Percentiles rank a stretch among this genome's conserved stretches.
Evolutionary conservation across 2,113 vertebrate genomes (phyloP).

Genomic region (Hystrix brachyura): DNA sequence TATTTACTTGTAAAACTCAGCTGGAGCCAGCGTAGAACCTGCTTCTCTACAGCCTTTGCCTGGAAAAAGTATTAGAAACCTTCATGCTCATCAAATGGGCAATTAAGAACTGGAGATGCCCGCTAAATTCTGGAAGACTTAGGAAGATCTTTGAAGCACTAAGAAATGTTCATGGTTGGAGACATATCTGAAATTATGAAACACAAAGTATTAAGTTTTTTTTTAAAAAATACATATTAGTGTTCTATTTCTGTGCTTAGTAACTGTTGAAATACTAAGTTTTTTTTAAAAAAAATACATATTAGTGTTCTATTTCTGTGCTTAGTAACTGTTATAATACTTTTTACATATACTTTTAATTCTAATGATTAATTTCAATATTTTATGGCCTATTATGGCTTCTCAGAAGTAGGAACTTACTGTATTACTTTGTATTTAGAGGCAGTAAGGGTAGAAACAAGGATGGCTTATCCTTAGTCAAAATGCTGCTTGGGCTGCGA

Average conservation of each 20-base stretch:
- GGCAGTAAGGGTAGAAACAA: neutral
- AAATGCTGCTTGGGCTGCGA: neutral
- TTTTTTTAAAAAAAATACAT: too few species aligned
- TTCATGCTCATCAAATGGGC: neutral
- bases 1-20: neutral
- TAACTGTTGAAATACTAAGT: neutral
- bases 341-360: neutral
- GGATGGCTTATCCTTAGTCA: neutral
- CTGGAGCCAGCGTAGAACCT: neutral
- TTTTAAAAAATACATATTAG: too few species aligned
- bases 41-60: neutral
- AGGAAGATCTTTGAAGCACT: neutral
- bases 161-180: neutral
- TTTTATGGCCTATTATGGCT: neutral
- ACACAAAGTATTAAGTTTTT: neutral
- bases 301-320: neutral
- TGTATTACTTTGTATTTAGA: neutral
- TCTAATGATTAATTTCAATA: neutral
- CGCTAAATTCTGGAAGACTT: conserved; percentile 17
- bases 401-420: neutral
- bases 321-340: neutral
- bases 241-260: neutral
- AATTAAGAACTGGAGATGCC: neutral
- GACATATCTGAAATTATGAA: neutral
- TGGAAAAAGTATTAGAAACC: neutral